A percentile compares a stretch with the other conserved stretches of the same genome.
phyloP scores from a whole-genome alignment of 2,888 invertebrate genomes.

The Hedychridium roseum region DNA sequence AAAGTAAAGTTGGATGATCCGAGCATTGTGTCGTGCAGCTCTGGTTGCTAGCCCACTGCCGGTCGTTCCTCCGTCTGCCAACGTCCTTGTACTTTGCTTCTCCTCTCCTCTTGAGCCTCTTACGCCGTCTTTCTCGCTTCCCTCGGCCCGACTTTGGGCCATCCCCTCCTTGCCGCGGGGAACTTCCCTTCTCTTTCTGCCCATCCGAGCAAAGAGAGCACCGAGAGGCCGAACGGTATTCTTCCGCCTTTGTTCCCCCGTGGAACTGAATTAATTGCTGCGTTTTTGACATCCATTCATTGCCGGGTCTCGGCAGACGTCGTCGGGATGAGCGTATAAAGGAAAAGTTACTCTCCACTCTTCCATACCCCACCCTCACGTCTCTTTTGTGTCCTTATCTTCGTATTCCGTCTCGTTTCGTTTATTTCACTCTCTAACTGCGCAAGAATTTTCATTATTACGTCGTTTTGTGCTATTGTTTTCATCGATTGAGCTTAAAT shows the following conservation, averaged over 20 bases:
- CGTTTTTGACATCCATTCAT: conserved; percentile 62
- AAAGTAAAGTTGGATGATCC: conserved; percentile 59
- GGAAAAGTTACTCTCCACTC: conserved; percentile 44
- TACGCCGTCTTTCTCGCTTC: conserved; percentile 29
- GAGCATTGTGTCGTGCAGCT: conserved; percentile 46
- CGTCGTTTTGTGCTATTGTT: too few species aligned
- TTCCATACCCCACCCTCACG: too few species aligned
- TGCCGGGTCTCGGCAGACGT: conserved; percentile 48
- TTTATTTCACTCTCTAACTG: too few species aligned
- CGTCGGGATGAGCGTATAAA: conserved; percentile 49
- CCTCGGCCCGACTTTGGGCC: conserved; percentile 32
- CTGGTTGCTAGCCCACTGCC: conserved; percentile 49
- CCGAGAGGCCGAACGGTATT: conserved; percentile 49
- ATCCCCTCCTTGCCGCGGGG: too few species aligned
- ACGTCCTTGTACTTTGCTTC: too few species aligned
- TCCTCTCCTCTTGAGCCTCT: conserved; percentile 20
- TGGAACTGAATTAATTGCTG: conserved; percentile 60
- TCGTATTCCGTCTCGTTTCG: too few species aligned
- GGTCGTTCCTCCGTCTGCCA: conserved; percentile 35
- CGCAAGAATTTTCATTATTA: too few species aligned
- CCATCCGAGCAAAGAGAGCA: too few species aligned
- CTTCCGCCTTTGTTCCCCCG: conserved; percentile 58
- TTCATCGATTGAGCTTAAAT: too few species aligned
- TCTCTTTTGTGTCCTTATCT: too few species aligned
- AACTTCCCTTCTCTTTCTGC: too few species aligned